Percentiles rank a stretch among this genome's conserved stretches.
These are phyloP conservation scores for Nothura maculosa DNA, from an alignment of 2,797 vertebrate species.

Conservation along the genomic window DNA sequence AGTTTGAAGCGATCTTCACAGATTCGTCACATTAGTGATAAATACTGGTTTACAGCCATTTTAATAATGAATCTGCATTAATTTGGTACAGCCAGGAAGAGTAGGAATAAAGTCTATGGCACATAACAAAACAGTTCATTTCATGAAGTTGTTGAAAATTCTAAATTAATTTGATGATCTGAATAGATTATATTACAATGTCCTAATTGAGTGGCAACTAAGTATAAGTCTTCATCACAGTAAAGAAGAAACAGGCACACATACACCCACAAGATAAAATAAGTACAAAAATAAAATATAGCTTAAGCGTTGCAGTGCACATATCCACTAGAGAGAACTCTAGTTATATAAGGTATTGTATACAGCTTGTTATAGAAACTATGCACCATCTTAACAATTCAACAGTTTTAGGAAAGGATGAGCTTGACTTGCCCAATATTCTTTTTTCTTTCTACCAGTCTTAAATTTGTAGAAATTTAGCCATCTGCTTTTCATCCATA, in stretches of 20 bases:
- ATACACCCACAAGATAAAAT: background rate
- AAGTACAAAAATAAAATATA: background rate
- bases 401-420: background rate
- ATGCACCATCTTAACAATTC: background rate
- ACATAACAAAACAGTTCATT: background rate
- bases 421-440: background rate
- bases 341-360: background rate
- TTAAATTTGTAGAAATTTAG: background rate
- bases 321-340: background rate
- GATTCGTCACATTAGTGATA: background rate
- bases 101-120: background rate
- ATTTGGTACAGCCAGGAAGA: background rate
- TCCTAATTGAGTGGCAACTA: background rate
- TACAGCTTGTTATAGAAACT: background rate
- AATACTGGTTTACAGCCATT: background rate
- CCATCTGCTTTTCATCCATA: background rate
- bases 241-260: background rate
- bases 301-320: background rate
- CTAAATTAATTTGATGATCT: background rate
- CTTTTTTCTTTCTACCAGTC: background rate
- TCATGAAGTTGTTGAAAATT: background rate
- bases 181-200: background rate
- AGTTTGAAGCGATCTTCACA: background rate
- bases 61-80: conserved; percentile 5
- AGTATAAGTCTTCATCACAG: background rate